Conservation (phyloP, 92 coral and sea anemone genomes). For the Plumapathes pennacea region DNA sequence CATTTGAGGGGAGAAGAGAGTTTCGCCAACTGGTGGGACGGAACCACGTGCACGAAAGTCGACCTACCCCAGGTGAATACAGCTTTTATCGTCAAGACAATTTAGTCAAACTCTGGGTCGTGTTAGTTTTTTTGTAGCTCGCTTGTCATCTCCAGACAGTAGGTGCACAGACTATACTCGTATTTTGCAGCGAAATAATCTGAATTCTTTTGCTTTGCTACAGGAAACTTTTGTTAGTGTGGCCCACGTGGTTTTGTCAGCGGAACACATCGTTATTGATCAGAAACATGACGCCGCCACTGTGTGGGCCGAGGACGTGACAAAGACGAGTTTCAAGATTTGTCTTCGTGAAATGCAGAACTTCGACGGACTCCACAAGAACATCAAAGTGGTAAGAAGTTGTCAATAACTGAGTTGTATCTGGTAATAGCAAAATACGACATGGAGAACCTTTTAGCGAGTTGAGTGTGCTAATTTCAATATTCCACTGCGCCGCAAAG, state of each 20-base stretch:
- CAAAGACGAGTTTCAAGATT: slow-evolving; percentile 26
- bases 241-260: slow-evolving; percentile 38
- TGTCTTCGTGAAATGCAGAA: slow-evolving; percentile 68
- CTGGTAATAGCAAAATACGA: too few species aligned
- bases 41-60: slow-evolving; percentile 53
- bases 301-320: slow-evolving; percentile 69
- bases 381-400: slow-evolving; percentile 37
- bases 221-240: slow-evolving; percentile 3
- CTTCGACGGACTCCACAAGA: slow-evolving; percentile 59
- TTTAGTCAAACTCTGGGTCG: too few species aligned
- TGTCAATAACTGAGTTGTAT: background rate
- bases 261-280: slow-evolving; percentile 37
- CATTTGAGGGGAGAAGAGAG: slow-evolving; percentile 76
- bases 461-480: too few species aligned
- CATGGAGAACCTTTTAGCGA: too few species aligned
- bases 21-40: slow-evolving; percentile 75
- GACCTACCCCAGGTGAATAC: slow-evolving; percentile 33
- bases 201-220: too few species aligned
- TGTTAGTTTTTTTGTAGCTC: background rate
- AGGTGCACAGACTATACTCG: too few species aligned
- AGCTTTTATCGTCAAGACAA: too few species aligned
- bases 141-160: background rate
- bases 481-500: too few species aligned
- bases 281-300: slow-evolving; percentile 61
- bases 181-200: too few species aligned